phyloP scores from a whole-genome alignment of 1,140 invertebrate genomes.

The Mactra quadrangularis region DNA sequence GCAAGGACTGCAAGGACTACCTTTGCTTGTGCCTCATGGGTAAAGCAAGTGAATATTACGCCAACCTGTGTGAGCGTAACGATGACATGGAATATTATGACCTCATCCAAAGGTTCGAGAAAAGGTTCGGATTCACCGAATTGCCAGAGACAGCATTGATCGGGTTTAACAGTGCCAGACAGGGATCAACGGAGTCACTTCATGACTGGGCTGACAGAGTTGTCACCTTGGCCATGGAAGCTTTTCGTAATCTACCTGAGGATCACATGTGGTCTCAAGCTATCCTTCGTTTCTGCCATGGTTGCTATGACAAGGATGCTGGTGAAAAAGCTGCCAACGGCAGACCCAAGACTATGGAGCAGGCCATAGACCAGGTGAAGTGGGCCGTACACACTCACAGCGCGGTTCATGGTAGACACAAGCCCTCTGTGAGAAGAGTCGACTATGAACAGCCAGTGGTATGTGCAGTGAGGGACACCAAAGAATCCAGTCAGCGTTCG shows the following conservation, averaged over 20 bases:
- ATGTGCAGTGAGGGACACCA: background rate
- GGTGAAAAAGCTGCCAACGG: conserved; percentile 2
- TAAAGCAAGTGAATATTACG: conserved; percentile 25
- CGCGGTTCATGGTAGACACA: background rate
- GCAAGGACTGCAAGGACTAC: conserved; percentile 8
- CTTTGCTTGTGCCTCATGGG: background rate
- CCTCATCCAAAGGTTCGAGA: background rate
- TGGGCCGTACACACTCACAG: conserved; percentile 8
- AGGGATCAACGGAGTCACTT: background rate
- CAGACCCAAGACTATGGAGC: conserved; percentile 1
- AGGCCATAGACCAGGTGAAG: conserved; percentile 15
- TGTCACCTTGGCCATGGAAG: background rate
- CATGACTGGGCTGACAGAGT: conserved; percentile 33
- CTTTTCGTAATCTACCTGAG: conserved; percentile 17
- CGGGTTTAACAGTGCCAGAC: conserved; percentile 39
- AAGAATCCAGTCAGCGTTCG: too few species aligned
- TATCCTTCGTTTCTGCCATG: conserved; percentile 7
- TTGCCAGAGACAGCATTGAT: conserved; percentile 32
- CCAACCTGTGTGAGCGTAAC: background rate
- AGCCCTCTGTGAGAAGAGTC: background rate
- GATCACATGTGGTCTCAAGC: conserved; percentile 31
- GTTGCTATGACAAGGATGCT: conserved; percentile 19
- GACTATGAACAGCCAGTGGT: background rate
- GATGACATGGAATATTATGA: conserved; percentile 31
- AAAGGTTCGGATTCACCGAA: conserved; percentile 18